Percentiles rank a stretch among this genome's conserved stretches.
phyloP scores from a whole-genome alignment of 2,113 vertebrate genomes.

The Uropsilus gracilis region DNA sequence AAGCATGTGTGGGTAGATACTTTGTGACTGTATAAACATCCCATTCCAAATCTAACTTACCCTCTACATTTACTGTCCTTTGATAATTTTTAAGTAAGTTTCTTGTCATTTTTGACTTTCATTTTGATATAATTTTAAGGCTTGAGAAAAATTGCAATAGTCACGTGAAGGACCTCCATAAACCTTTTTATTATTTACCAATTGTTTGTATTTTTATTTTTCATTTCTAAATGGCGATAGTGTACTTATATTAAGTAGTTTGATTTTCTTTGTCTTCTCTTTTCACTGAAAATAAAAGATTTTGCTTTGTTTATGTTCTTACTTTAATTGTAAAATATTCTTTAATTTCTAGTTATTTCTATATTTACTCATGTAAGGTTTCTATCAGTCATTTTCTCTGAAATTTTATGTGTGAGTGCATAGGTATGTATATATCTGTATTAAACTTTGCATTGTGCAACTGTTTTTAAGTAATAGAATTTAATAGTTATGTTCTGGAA shows the following conservation, averaged over 20 bases:
- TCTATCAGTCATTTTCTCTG: neutral
- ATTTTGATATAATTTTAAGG: neutral
- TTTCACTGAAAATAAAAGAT: neutral
- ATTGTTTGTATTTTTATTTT: neutral
- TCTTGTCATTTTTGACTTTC: neutral
- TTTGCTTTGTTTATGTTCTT: neutral
- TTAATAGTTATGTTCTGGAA: neutral
- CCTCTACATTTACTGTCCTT: neutral
- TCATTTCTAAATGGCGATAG: neutral
- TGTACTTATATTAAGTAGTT: neutral
- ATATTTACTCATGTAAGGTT: neutral
- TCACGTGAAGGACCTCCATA: neutral
- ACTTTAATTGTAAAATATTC: neutral
- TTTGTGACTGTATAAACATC: neutral
- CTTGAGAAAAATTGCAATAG: neutral
- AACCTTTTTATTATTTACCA: neutral
- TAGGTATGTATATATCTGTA: neutral
- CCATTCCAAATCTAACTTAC: neutral
- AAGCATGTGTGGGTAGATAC: neutral
- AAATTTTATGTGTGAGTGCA: neutral
- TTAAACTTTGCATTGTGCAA: neutral
- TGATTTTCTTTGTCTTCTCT: neutral
- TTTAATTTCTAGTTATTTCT: constrained; percentile 1
- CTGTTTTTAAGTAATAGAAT: constrained; percentile 29
- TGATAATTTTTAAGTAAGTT: neutral